phyloP scores from a whole-genome alignment of 2,888 invertebrate genomes.

The Drosophila macrospina region DNA sequence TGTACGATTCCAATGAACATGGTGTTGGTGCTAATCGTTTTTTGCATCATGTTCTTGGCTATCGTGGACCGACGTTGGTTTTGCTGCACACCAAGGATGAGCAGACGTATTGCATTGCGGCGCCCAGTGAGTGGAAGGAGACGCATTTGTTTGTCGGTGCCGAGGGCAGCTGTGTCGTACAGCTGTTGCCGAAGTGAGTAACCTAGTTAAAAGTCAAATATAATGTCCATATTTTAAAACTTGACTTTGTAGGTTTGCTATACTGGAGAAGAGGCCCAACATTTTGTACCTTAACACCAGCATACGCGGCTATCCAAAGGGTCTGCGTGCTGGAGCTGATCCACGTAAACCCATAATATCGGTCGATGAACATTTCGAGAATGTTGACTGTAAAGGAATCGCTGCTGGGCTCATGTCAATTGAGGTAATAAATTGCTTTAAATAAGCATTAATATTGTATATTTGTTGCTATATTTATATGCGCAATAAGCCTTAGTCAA shows the following conservation, averaged over 20 bases:
- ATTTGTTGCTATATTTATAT: slow-evolving; percentile 60
- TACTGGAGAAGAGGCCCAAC: slow-evolving; percentile 89
- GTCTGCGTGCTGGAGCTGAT: slow-evolving; percentile 93
- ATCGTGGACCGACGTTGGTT: slow-evolving; percentile 88
- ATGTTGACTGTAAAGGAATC: slow-evolving; percentile 89
- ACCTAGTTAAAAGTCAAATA: neutral
- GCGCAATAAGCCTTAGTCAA: slow-evolving; percentile 68
- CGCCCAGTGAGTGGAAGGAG: slow-evolving; percentile 94
- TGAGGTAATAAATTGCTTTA: slow-evolving; percentile 86
- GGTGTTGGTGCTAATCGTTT: slow-evolving; percentile 96
- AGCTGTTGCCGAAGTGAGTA: slow-evolving; percentile 90
- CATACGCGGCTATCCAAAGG: slow-evolving; percentile 94
- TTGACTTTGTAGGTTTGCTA: slow-evolving; percentile 85
- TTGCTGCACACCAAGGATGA: slow-evolving; percentile 87
- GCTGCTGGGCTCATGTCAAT: slow-evolving; percentile 88
- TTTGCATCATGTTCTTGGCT: slow-evolving; percentile 92
- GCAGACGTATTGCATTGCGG: slow-evolving; percentile 91
- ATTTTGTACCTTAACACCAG: slow-evolving; percentile 93
- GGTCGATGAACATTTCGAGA: slow-evolving; percentile 91
- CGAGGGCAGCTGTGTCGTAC: slow-evolving; percentile 91
- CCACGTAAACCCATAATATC: slow-evolving; percentile 91
- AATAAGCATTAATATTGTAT: slow-evolving; percentile 42
- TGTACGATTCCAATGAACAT: slow-evolving; percentile 94
- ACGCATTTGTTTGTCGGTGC: slow-evolving; percentile 94
- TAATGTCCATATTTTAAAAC: neutral